Base-by-base conservation (phyloP, 1,140 invertebrate genomes). In the Lepidurus packardi region DNA sequence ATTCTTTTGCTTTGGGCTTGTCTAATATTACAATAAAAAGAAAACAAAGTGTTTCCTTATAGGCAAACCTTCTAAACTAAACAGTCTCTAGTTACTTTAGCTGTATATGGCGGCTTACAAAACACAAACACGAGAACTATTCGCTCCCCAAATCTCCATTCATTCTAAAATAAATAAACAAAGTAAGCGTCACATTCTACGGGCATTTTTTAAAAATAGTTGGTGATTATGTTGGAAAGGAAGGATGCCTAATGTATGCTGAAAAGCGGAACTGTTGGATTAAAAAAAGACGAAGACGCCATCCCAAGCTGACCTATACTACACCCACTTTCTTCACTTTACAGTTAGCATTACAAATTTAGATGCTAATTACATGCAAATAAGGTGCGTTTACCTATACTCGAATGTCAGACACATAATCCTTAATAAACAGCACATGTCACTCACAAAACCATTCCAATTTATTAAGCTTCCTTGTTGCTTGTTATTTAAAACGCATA, bases 281-380 rank as follows among this genome's bases (percentile, higher is more conserved):
- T 65, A 65, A 65, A 65, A 65, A 21, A n/a, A 21, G 53, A 21
- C 34, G 34, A 65, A 65, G 53, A 65, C 53, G 53, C 53, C 53
- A 65, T 65, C 53, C 53, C 16, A 65, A 65, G 53, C 13, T 13
- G 53, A 65, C 53, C 53, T 65, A 65, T 21, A 65, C 53, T 21
- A 65, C 53, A 65, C 53, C 53, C 53, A 65, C 53, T 65, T 65
- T 13, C 16, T 13, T 21, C 16, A 13, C 13, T 65, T 65, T 21
- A 34, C 34, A 7, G 53, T 65, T 65, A n/a, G 53, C 21, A n/a
- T 65, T n/a, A 65, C 53, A n/a, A n/a, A 16, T n/a, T 65, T n/a
- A 47, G 45, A 13, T n/a, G 8, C 8, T 13, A 16, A 65, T 47
- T n/a, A 0, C 7, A 65, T 21, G 21, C 6, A 65, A 65, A 65